Percentiles rank a stretch among this genome's conserved stretches.
phyloP scores from a whole-genome alignment of 1,140 invertebrate genomes.

The Drosophila lini region DNA sequence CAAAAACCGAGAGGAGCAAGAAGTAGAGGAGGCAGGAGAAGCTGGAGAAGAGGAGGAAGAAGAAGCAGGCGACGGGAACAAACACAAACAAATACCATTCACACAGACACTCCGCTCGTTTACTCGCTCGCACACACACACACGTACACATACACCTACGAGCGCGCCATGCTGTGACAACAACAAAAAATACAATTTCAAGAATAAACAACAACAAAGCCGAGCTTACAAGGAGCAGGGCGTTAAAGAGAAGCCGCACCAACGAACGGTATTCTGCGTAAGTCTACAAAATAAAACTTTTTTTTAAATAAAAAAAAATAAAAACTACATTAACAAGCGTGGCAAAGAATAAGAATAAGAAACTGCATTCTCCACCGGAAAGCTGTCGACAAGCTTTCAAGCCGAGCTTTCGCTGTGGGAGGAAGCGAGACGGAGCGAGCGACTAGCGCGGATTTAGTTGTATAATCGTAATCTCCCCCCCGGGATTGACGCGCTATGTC shows the following conservation, averaged over 20 bases:
- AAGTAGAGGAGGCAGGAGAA: constrained; percentile 5
- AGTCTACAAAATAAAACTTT: not conserved
- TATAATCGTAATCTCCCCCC: constrained; percentile 4
- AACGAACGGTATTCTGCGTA: constrained; percentile 13
- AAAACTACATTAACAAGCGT: not conserved
- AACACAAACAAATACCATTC: constrained; percentile 35
- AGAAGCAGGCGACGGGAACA: constrained; percentile 19
- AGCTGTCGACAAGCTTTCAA: constrained; percentile 6
- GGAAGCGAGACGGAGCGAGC: not conserved
- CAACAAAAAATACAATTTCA: constrained; percentile 25
- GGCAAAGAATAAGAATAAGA: constrained; percentile 4
- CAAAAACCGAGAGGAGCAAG: constrained; percentile 8
- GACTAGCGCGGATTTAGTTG: constrained; percentile 5
- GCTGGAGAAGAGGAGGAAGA: constrained; percentile 8
- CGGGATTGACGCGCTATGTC: not conserved
- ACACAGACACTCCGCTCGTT: not conserved
- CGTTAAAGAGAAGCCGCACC: constrained; percentile 11
- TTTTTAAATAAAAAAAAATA: not conserved
- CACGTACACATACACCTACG: not conserved
- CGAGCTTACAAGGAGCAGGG: constrained; percentile 15
- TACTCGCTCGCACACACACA: constrained; percentile 5
- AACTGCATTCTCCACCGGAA: constrained; percentile 1
- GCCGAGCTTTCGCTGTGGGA: not conserved
- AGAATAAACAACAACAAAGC: constrained; percentile 14
- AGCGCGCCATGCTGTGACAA: constrained; percentile 41